Conservation (phyloP, 1,140 invertebrate genomes). For the Matsumurasca onukii region DNA sequence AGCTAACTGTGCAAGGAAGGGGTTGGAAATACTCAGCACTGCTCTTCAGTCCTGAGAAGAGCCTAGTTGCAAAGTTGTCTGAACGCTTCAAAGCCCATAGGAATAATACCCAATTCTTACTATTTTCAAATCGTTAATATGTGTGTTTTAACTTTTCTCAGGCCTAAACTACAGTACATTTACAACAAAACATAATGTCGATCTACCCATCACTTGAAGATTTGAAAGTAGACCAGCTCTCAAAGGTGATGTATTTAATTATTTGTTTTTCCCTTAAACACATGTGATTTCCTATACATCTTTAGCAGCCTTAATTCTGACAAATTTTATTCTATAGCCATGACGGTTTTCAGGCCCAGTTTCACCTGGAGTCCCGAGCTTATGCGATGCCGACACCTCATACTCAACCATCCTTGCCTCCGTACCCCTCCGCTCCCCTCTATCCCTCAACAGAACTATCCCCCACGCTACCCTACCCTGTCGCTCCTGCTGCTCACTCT, state of each 20-base stretch:
- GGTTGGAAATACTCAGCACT: too few relatives aligned
- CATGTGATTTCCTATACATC: background rate
- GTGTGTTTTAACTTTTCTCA: too few relatives aligned
- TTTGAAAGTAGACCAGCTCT: slow-evolving; percentile 88
- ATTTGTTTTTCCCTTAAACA: background rate
- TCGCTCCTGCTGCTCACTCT: slow-evolving; percentile 33
- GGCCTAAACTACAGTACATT: too few relatives aligned
- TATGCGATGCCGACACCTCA: slow-evolving; percentile 26
- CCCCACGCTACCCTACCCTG: slow-evolving; percentile 30
- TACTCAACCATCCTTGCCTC: slow-evolving; percentile 40
- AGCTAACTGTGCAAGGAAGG: too few relatives aligned
- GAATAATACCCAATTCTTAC: too few relatives aligned
- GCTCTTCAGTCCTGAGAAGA: too few relatives aligned
- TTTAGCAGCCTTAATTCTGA: background rate
- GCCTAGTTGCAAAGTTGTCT: too few relatives aligned
- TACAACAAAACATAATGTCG: too few relatives aligned
- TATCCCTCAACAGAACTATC: slow-evolving; percentile 43
- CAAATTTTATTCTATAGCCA: background rate
- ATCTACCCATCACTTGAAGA: slow-evolving; percentile 91
- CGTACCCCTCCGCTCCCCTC: slow-evolving; percentile 33
- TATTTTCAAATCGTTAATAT: too few relatives aligned
- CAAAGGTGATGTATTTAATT: slow-evolving; percentile 57
- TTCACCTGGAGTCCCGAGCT: slow-evolving; percentile 17
- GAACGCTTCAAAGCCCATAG: too few relatives aligned
- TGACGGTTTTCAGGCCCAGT: slow-evolving; percentile 48